Base-by-base conservation (phyloP, 64 coral and sea anemone species). In the Catalaphyllia jardinei region DNA sequence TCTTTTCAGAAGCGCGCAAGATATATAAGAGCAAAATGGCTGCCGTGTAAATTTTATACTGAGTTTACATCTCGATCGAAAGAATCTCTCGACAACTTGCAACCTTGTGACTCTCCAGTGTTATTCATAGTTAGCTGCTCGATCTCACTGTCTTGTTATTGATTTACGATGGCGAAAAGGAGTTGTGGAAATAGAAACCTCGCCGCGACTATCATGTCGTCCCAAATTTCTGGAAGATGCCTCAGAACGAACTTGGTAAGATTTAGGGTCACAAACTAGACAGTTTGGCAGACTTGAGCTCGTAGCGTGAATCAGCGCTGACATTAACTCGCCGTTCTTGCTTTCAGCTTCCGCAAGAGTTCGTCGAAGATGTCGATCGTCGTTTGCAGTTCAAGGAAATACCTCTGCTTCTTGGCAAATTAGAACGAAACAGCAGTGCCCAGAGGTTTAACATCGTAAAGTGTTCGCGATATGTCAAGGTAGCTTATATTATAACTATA, bases 351-450 rank as follows among this genome's bases (percentile, higher is more conserved):
- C 91, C 95, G 2, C 61, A 75, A 77, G 87, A 76, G 38, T 96
- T 96, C 83, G 60, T 96, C 8, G 82, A 91, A 78, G 72, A 65
- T 16, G 85, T 93, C 16, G 95, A 96, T 96, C 87, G 83, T 4
- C 92, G 91, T 72, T 62, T 96, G 73, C 84, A 74, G 24, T 91
- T 86, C 61, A 91, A 96, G 62, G 89, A 50, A 28, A 91, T 96
- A 63, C 91, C 95, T 30, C 73, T 24, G 35, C 71, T 96, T 50
- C 33, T 96, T 0, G 55, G 76, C 24, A 81, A 87, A 61, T 65
- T 96, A 4, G 86, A 90, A 85, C 79, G 78, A n/a, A 71, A 89
- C 18, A 91, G 86, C 71, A 79, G 31, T 11, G 73, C 62, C 12
- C 77, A 96, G 87, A 88, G 74, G 71, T 92, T 96, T 62, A 86